A percentile compares a stretch with the other conserved stretches of the same genome.
Evolutionary conservation across 2,797 vertebrate species (phyloP).

Genomic region (Labeo calbasu): DNA sequence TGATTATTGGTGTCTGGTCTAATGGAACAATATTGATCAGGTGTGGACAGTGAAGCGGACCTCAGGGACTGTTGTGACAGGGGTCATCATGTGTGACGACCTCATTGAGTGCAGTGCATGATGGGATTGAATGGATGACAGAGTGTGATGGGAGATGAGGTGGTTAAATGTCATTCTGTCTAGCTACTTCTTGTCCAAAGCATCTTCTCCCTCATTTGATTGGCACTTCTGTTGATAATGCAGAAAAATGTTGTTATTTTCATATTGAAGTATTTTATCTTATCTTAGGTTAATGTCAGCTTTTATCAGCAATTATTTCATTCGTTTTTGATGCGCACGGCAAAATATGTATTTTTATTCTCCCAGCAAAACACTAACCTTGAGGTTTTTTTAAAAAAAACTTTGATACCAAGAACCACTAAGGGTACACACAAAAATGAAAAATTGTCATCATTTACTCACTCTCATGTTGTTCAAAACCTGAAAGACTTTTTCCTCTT

Average conservation of each 20-base stretch:
- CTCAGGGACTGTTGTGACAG: conserved; percentile 42
- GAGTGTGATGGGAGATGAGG: background rate
- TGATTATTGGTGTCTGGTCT: conserved; percentile 45
- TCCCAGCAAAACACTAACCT: background rate
- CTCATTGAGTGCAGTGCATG: background rate
- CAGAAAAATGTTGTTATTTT: background rate
- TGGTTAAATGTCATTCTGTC: background rate
- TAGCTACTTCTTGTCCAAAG: background rate
- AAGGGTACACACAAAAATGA: background rate
- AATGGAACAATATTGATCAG: conserved; percentile 50
- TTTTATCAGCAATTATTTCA: background rate
- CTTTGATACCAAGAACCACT: no score
- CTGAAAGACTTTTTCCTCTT: background rate
- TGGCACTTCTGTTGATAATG: background rate
- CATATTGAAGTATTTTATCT: background rate
- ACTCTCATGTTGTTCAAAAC: background rate
- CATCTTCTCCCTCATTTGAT: background rate
- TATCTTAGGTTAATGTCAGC: background rate
- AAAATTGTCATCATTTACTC: background rate
- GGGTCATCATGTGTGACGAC: conserved; percentile 26
- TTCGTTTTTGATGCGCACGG: background rate
- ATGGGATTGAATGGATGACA: conserved; percentile 15
- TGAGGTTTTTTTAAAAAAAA: background rate
- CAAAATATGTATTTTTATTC: background rate
- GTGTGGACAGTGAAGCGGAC: conserved; percentile 10